Evolutionary conservation across 2,113 vertebrate genomes (phyloP).

Genomic region (Entomyzon cyanotis): DNA sequence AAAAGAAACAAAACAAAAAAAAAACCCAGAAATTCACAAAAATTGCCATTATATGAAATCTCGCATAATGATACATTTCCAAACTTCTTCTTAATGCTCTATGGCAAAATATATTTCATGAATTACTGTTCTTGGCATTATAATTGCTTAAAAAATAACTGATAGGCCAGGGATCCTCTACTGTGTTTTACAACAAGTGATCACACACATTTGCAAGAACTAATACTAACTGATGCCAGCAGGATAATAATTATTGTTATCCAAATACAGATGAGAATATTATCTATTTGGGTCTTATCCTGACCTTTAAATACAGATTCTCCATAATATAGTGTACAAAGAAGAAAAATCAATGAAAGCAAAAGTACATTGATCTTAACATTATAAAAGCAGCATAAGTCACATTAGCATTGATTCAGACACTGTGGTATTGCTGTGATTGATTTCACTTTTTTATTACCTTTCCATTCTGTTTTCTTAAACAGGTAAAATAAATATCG

Average conservation of each 20-base stretch:
- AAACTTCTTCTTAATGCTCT: neutral
- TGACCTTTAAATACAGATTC: neutral
- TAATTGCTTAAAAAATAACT: neutral
- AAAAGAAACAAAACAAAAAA: neutral
- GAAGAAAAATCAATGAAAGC: constrained; percentile 25
- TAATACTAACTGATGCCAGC: neutral
- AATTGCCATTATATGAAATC: neutral
- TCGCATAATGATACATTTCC: neutral
- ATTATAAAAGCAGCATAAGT: constrained; percentile 3
- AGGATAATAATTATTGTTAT: neutral
- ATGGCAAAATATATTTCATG: neutral
- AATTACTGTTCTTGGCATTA: neutral
- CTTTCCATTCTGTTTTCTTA: neutral
- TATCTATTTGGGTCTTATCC: neutral
- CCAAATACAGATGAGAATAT: neutral
- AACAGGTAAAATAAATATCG: neutral
- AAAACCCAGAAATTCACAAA: neutral
- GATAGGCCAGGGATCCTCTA: neutral
- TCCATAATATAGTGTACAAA: neutral
- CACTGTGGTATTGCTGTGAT: neutral
- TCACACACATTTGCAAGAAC: neutral
- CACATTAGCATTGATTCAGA: constrained; percentile 12
- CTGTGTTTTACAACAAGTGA: neutral
- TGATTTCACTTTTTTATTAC: neutral
- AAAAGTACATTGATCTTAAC: constrained; percentile 22